These are phyloP conservation scores for Heliconius hewitsoni DNA, from an alignment of 1,140 invertebrate species.

Conservation along the genomic window DNA sequence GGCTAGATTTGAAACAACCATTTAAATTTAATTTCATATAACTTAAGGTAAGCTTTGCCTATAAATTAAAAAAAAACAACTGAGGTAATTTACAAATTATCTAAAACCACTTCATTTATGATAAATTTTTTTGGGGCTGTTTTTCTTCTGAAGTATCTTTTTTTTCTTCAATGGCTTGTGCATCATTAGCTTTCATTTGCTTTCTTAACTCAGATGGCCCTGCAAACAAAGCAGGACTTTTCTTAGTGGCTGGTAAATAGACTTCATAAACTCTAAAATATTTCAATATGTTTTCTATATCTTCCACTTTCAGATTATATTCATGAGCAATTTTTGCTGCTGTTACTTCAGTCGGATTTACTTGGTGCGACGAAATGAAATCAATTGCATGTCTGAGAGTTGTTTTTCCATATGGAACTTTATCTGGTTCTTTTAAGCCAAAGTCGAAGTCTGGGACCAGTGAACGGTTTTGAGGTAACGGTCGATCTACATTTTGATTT, in stretches of 20 bases:
- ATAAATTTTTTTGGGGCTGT: constrained; percentile 37
- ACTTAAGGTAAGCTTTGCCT: background rate
- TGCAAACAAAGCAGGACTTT: constrained; percentile 58
- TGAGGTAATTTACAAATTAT: constrained; percentile 26
- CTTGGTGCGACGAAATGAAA: constrained; percentile 84
- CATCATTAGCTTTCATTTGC: constrained; percentile 45
- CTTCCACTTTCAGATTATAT: constrained; percentile 84
- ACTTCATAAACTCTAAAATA: constrained; percentile 74
- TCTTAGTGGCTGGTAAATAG: constrained; percentile 66
- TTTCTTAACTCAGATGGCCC: constrained; percentile 59
- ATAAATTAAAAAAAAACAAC: constrained; percentile 14
- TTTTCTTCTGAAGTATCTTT: constrained; percentile 41
- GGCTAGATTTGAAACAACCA: background rate
- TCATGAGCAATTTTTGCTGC: constrained; percentile 83
- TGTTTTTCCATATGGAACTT: constrained; percentile 77
- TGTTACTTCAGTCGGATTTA: constrained; percentile 82
- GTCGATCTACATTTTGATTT: constrained; percentile 44
- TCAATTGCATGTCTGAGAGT: constrained; percentile 81
- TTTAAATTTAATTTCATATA: background rate
- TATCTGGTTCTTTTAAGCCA: constrained; percentile 82
- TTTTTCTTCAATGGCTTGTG: constrained; percentile 50
- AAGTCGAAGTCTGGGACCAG: constrained; percentile 71
- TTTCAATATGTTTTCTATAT: constrained; percentile 76
- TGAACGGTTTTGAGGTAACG: constrained; percentile 57
- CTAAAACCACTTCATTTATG: constrained; percentile 18